Evolutionary conservation across 1,140 invertebrate species (phyloP), one percentile per base, ranked within the genome.

Genomic region (Apis florea): DNA sequence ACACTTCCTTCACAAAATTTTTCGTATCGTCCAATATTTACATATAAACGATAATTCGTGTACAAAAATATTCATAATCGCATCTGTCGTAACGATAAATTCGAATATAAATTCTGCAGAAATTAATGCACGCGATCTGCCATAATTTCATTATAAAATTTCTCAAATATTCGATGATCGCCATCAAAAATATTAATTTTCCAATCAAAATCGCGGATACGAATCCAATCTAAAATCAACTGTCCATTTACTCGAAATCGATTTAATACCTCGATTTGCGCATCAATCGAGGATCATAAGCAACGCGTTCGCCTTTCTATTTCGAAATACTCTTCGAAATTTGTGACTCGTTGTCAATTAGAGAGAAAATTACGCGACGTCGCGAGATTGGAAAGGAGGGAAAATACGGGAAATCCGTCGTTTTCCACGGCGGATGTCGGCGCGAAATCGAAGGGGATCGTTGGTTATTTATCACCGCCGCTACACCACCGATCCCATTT

Each of bases 281-380:
- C 2, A 31, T 31, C 4, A 31, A 31, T 31, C 26, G 31, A 31
- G 31, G 31, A 31, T n/a, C n/a, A n/a, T n/a, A n/a, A n/a, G 31
- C 31, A 31, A 31, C 31, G 31, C 4, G 4, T n/a, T n/a, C 31
- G 31, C 63, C 13, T 63, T 3, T 51, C 24, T 47, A 13, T 5
- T 13, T 0, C 4, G 26, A 56, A 53, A 56, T n/a, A n/a, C 61
- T n/a, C 74, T 76, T 56, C 24, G n/a, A 67, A 67, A 76, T 66
- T 76, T 56, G 40, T 53, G 24, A 40, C 51, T 67, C 19, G 74
- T 31, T 67, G 63, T 67, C 74, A 40, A n/a, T 67, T 40, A 58
- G 53, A 10, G 9, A 19, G 40, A 69, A 69, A 70, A 54, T 78
- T 69, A 61, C n/a, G 31, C 19, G 64, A 58, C 75, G 53, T 69